Conservation (phyloP, 2,888 invertebrate species). For the Phalera bucephala region DNA sequence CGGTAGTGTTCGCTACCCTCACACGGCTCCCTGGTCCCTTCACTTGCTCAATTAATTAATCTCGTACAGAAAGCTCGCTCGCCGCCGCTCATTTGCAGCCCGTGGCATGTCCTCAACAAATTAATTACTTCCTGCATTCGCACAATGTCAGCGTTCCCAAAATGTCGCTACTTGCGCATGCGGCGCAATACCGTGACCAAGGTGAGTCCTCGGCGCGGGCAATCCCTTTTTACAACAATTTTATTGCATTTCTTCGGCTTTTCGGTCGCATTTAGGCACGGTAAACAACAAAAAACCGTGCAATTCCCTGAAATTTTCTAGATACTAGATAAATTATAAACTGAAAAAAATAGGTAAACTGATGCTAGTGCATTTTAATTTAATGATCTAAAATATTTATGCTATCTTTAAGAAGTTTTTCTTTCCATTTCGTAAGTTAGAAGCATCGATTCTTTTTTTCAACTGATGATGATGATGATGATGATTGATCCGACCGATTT, state of each 20-base stretch:
- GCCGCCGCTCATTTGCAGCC: background rate
- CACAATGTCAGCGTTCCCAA: conserved; percentile 14
- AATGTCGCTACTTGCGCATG: conserved; percentile 9
- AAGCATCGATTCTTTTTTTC: too few relatives aligned
- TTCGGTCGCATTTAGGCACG: too few relatives aligned
- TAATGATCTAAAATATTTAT: too few relatives aligned
- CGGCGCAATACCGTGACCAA: conserved; percentile 18
- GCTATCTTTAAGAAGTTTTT: too few relatives aligned
- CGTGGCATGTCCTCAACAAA: conserved; percentile 18
- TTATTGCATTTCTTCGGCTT: background rate
- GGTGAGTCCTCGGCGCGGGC: conserved; percentile 7
- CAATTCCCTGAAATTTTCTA: too few relatives aligned
- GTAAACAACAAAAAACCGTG: too few relatives aligned
- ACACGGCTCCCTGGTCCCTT: background rate
- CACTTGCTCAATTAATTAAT: background rate
- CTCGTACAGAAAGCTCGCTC: background rate
- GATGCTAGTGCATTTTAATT: too few relatives aligned
- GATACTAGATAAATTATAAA: too few relatives aligned
- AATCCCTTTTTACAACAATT: background rate
- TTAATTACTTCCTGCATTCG: conserved; percentile 25
- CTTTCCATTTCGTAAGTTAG: too few relatives aligned
- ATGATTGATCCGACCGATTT: too few relatives aligned
- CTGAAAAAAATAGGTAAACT: too few relatives aligned
- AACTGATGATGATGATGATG: too few relatives aligned
- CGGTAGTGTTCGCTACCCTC: background rate